Percentiles rank a stretch among this genome's conserved stretches.
Evolutionary conservation across 1,140 invertebrate genomes (phyloP).

Genomic region (Hylaeus volcanicus): DNA sequence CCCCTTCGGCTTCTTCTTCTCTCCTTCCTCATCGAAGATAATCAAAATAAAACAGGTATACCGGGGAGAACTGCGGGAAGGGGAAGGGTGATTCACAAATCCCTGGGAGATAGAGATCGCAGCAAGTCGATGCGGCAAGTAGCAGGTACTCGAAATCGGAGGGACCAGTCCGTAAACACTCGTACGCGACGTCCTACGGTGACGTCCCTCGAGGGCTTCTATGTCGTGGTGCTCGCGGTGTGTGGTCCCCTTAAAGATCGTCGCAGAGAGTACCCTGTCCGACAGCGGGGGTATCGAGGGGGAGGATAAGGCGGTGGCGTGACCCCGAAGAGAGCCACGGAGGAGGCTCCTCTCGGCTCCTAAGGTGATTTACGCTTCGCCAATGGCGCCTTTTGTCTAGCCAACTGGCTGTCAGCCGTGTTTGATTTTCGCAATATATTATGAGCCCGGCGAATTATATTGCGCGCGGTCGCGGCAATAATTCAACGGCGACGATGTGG

Average conservation of each 20-base stretch:
- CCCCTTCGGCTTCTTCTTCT: too few species aligned
- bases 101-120: slow-evolving; percentile 54
- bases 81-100: slow-evolving; percentile 41
- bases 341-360: slow-evolving; percentile 51
- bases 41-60: too few species aligned
- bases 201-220: slow-evolving; percentile 32
- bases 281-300: too few species aligned
- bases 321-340: slow-evolving; percentile 45
- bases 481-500: slow-evolving; percentile 42
- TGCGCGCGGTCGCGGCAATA: slow-evolving; percentile 41
- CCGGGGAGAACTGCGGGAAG: too few species aligned
- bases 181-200: slow-evolving; percentile 55
- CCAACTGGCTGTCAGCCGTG: slow-evolving; percentile 62
- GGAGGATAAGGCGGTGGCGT: slow-evolving; percentile 23
- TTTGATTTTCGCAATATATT: slow-evolving; percentile 73
- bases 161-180: slow-evolving; percentile 65
- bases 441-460: slow-evolving; percentile 60
- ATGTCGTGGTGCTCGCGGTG: slow-evolving; percentile 48
- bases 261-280: not conserved
- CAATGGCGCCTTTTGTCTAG: slow-evolving; percentile 73
- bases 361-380: slow-evolving; percentile 71
- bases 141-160: slow-evolving; percentile 67
- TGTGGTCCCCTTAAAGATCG: slow-evolving; percentile 68
- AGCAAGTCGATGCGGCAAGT: slow-evolving; percentile 29
- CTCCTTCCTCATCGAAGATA: too few species aligned